These are phyloP conservation scores for Agelastica alni DNA, from an alignment of 2,888 invertebrate genomes.

Conservation along the genomic window DNA sequence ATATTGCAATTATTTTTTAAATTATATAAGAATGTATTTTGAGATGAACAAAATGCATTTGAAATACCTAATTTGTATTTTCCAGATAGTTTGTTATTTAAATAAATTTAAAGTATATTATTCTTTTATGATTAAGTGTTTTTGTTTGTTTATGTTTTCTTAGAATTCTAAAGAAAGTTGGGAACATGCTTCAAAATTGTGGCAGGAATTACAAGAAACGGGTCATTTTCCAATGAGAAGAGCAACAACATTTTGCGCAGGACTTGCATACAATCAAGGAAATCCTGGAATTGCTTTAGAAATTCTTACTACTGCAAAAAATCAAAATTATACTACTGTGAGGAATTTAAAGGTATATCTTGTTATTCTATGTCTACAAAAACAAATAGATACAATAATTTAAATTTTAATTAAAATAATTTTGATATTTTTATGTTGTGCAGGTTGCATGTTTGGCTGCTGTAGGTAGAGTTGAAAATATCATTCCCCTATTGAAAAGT, in stretches of 20 bases:
- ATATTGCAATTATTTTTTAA: too few relatives aligned
- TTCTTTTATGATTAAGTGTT: too few relatives aligned
- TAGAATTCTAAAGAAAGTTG: constrained; percentile 73
- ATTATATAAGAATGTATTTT: too few relatives aligned
- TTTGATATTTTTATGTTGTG: too few relatives aligned
- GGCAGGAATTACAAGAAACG: constrained; percentile 62
- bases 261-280: constrained; percentile 70
- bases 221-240: constrained; percentile 67
- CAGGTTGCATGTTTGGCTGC: constrained; percentile 64
- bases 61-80: too few relatives aligned
- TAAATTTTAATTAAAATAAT: too few relatives aligned
- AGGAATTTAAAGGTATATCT: constrained; percentile 68
- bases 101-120: too few relatives aligned
- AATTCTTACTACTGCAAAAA: constrained; percentile 61
- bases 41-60: too few relatives aligned
- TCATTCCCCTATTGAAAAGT: constrained; percentile 62
- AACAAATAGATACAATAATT: too few relatives aligned
- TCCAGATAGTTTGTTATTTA: too few relatives aligned
- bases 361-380: too few relatives aligned
- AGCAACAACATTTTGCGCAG: constrained; percentile 67
- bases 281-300: constrained; percentile 71
- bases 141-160: too few relatives aligned
- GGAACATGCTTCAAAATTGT: constrained; percentile 65
- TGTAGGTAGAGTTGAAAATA: constrained; percentile 68
- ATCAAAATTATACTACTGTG: constrained; percentile 68